Base-by-base conservation (phyloP, 1,140 invertebrate genomes). In the Hypsibius dujardini region DNA sequence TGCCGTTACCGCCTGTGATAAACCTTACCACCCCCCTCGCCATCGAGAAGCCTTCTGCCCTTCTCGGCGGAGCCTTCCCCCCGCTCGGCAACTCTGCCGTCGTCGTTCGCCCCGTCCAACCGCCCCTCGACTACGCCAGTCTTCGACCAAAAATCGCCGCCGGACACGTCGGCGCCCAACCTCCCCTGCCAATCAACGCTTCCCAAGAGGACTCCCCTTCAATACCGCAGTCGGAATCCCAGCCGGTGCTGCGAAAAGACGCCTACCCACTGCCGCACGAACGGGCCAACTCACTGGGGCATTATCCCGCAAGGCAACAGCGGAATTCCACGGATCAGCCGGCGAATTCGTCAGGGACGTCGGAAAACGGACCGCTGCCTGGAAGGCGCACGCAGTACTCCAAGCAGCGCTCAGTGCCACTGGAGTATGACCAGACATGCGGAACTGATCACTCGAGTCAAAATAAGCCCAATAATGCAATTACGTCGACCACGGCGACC, bases 341-440 rank as follows among this genome's bases (percentile, higher is more conserved):
- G 28, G 28, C 28, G 28, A 28, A 28, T 28, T 28, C 28, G 28
- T 28, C 28, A 28, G 28, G 28, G 28, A 28, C 7, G 50, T 56
- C 50, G n/a, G 50, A 56, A 56, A 56, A n/a, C n/a, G n/a, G 50
- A 56, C 28, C 28, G 28, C 28, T 28, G 28, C 28, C 28, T 28
- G 28, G 50, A 56, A 56, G 50, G 50, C 50, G n/a, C 7, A 56
- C 7, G 50, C n/a, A 56, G 50, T 56, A 12, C n/a, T n/a, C 7
- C 7, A 56, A 7, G 50, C 50, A 56, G n/a, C 50, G 50, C 7
- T 56, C 50, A n/a, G 50, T n/a, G 50, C 50, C 50, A n/a, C n/a
- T 56, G 50, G 50, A 56, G 50, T 56, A 56, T 56, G n/a, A 56
- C 50, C 50, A 56, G n/a, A 12, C 50, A 56, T 12, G 50, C 50